Evolutionary conservation across 2,113 vertebrate species (phyloP).

Genomic region (Carassius carassius): DNA sequence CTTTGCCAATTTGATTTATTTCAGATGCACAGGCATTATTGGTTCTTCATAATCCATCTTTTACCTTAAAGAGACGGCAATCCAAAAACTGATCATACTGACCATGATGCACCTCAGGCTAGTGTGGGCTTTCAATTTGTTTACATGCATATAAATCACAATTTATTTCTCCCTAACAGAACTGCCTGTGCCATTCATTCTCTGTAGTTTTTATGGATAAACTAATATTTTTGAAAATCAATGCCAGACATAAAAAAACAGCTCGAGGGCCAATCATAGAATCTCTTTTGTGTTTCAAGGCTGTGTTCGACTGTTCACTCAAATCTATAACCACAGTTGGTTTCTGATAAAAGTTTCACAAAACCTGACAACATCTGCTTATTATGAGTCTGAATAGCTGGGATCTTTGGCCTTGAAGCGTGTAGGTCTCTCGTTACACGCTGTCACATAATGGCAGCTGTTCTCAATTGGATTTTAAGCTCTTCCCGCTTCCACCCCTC

Average conservation of each 20-base stretch:
- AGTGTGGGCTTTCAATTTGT: neutral
- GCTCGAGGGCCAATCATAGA: neutral
- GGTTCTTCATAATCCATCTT: slow-evolving; percentile 9
- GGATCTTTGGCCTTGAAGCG: slow-evolving; percentile 8
- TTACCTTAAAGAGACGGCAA: neutral
- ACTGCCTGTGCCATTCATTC: neutral
- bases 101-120: neutral
- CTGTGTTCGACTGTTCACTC: neutral
- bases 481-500: neutral
- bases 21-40: neutral
- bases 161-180: neutral
- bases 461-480: neutral
- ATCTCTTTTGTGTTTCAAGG: slow-evolving; percentile 22
- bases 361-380: slow-evolving; percentile 18
- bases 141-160: neutral
- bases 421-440: neutral
- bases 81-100: neutral
- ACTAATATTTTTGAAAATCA: neutral
- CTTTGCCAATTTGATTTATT: slow-evolving; percentile 1
- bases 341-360: slow-evolving; percentile 1
- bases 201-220: neutral
- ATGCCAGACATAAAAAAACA: neutral
- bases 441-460: neutral
- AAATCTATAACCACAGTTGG: neutral
- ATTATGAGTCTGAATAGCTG: slow-evolving; percentile 8